Percentiles rank a stretch among this genome's conserved stretches.
Evolutionary conservation across 2,888 invertebrate species (phyloP).

Genomic region (Hymenopus coronatus): DNA sequence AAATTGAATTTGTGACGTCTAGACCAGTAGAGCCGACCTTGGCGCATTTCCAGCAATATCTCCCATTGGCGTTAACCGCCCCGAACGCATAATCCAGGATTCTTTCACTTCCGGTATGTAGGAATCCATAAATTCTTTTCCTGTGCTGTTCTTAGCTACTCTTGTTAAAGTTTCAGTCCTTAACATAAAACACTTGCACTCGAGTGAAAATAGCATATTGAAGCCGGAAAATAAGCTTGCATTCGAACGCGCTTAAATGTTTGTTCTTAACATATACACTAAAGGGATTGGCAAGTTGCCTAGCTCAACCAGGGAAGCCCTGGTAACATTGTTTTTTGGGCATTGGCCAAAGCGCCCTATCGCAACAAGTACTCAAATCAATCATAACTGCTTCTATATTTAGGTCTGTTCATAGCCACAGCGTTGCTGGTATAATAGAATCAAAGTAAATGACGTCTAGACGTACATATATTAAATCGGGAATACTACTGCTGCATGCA

Average conservation of each 20-base stretch:
- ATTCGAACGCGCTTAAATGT: neutral
- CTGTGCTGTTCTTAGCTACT: too few species aligned
- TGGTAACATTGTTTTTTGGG: neutral
- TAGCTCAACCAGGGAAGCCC: neutral
- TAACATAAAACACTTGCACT: neutral
- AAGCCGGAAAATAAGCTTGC: neutral
- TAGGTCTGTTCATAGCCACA: neutral
- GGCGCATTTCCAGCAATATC: neutral
- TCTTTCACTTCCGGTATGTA: neutral
- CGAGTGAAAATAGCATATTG: neutral
- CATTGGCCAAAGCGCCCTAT: neutral
- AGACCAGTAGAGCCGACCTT: neutral
- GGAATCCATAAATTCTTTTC: neutral
- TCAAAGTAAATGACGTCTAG: neutral
- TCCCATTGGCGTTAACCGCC: neutral
- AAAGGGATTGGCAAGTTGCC: neutral
- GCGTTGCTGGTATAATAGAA: neutral
- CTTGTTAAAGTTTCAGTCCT: neutral
- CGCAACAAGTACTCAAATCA: neutral
- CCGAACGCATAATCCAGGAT: neutral
- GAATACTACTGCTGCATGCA: too few species aligned
- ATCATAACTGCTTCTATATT: neutral
- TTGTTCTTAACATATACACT: neutral
- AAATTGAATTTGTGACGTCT: neutral
- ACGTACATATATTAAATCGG: too few species aligned